Conservation (phyloP, 1,140 invertebrate genomes). For the Drosophila chauvacae region DNA sequence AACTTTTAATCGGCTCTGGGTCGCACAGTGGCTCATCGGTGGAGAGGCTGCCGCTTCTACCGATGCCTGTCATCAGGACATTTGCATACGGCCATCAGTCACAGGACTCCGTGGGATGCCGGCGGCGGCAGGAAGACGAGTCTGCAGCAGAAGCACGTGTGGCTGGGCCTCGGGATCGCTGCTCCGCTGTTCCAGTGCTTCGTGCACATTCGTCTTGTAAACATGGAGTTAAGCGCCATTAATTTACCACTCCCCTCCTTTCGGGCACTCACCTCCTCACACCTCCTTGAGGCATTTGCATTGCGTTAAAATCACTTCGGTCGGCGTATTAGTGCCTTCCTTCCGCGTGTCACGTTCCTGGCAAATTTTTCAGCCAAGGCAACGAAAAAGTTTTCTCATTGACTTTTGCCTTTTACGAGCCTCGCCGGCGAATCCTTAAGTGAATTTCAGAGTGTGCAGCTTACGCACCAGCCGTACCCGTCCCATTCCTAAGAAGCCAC, state of each 20-base stretch:
- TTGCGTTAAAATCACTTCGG: slow-evolving; percentile 68
- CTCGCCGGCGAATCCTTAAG: slow-evolving; percentile 65
- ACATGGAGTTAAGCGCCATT: slow-evolving; percentile 82
- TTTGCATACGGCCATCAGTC: slow-evolving; percentile 79
- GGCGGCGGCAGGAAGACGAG: slow-evolving; percentile 21
- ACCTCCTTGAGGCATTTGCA: slow-evolving; percentile 36
- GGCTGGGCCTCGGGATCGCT: slow-evolving; percentile 12
- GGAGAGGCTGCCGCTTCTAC: slow-evolving; percentile 32
- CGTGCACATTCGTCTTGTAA: slow-evolving; percentile 79
- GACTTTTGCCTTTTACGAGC: slow-evolving; percentile 65
- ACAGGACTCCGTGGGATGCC: slow-evolving; percentile 33
- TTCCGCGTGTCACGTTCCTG: slow-evolving; percentile 50
- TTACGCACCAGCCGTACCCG: slow-evolving; percentile 36
- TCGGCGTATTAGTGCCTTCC: slow-evolving; percentile 53
- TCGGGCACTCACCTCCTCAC: background rate
- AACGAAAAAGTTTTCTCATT: slow-evolving; percentile 65
- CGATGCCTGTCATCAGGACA: slow-evolving; percentile 69
- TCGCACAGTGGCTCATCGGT: slow-evolving; percentile 55
- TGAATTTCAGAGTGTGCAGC: slow-evolving; percentile 74
- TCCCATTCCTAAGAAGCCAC: background rate
- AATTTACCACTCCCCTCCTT: slow-evolving; percentile 55
- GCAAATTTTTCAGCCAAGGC: slow-evolving; percentile 62
- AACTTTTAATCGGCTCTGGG: slow-evolving; percentile 80
- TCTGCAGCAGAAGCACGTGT: slow-evolving; percentile 16
- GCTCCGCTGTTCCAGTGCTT: slow-evolving; percentile 7